phyloP scores from a whole-genome alignment of 2,797 vertebrate genomes.

The Notolepis coatsorum region DNA sequence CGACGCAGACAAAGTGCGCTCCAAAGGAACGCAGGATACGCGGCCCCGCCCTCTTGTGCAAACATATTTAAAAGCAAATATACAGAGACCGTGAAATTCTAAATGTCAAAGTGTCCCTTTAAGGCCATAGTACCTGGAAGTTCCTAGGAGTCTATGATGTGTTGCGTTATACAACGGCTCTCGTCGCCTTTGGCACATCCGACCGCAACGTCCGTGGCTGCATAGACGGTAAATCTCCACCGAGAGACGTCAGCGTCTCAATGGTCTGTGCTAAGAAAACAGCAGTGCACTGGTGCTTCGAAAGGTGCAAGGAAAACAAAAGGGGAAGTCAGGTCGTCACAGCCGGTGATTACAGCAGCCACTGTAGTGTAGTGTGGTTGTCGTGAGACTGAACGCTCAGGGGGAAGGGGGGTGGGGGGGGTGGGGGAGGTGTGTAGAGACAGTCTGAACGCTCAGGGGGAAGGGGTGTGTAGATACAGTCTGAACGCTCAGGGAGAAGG shows the following conservation, averaged over 20 bases:
- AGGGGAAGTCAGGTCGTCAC: conserved; percentile 27
- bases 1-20: too few species aligned
- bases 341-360: conserved; percentile 48
- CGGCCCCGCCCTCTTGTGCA: too few species aligned
- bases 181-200: conserved; percentile 34
- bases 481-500: background rate
- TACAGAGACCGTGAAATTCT: too few species aligned
- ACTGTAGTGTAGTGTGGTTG: conserved; percentile 21
- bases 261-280: too few species aligned
- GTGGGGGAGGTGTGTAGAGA: too few species aligned
- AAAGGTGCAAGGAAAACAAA: conserved; percentile 39
- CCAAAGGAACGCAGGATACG: too few species aligned
- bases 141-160: background rate
- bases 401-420: background rate
- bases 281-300: conserved; percentile 5
- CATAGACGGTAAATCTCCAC: conserved; percentile 51
- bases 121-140: conserved; percentile 4
- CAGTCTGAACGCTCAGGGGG: background rate
- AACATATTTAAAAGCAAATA: too few species aligned
- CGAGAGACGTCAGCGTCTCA: too few species aligned
- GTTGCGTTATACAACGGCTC: background rate
- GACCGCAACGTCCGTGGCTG: conserved; percentile 22
- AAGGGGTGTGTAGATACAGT: background rate
- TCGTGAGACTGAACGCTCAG: conserved; percentile 12
- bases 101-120: too few species aligned